A percentile compares a stretch with the other conserved stretches of the same genome.
Evolutionary conservation across 1,140 invertebrate species (phyloP).

Genomic region (Reticulitermes speratus): DNA sequence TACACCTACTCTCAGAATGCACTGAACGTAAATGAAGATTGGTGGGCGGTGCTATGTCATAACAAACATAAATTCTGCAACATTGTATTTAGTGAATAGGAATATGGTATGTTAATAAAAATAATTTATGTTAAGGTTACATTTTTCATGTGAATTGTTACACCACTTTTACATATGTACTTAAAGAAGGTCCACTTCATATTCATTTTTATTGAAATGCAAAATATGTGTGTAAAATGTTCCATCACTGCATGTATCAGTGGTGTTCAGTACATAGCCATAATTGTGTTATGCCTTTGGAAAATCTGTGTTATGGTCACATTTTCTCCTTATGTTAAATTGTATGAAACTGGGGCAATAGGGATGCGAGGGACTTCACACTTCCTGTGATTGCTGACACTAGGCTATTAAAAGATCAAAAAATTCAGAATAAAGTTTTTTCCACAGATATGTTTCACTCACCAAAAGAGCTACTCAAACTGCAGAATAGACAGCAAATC

Average conservation of each 20-base stretch:
- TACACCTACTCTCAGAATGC: background rate
- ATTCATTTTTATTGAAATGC: background rate
- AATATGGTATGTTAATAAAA: background rate
- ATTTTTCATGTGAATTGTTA: background rate
- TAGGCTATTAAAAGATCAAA: no score
- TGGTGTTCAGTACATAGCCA: background rate
- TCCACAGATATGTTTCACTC: no score
- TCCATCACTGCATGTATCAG: background rate
- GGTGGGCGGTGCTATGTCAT: background rate
- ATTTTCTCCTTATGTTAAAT: no score
- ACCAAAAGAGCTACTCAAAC: no score
- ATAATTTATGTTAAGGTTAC: background rate
- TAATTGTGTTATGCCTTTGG: background rate
- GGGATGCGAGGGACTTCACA: no score
- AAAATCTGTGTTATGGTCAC: no score
- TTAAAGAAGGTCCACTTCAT: background rate
- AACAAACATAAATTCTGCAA: background rate
- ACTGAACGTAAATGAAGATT: background rate
- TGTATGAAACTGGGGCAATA: no score
- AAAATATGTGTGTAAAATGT: background rate
- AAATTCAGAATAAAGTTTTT: no score
- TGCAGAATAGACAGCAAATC: no score
- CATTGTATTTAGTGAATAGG: background rate
- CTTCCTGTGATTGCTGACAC: no score
- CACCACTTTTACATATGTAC: background rate